Evolutionary conservation across 2,113 vertebrate genomes (phyloP).

Genomic region (Chascanopsetta lugubris): DNA sequence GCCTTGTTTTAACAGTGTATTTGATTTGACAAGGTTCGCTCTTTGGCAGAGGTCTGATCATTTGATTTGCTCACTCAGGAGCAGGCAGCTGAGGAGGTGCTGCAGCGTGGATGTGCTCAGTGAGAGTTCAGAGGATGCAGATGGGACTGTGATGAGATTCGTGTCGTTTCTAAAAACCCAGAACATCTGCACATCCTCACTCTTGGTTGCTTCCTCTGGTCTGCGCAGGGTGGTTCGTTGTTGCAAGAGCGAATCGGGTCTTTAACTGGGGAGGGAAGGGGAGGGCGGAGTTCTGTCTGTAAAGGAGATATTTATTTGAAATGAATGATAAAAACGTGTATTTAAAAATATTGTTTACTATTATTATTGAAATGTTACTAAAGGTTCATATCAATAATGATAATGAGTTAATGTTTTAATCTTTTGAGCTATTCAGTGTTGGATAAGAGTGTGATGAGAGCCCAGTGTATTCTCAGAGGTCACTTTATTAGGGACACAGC

Average conservation of each 20-base stretch:
- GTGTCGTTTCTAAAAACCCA: background rate
- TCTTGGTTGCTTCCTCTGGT: slow-evolving; percentile 16
- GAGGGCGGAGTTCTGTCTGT: too few species aligned
- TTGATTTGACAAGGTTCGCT: background rate
- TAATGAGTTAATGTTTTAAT: too few species aligned
- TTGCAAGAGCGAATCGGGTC: background rate
- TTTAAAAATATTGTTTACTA: too few species aligned
- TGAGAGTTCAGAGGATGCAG: slow-evolving; percentile 2
- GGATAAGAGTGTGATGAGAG: too few species aligned
- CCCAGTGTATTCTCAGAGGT: too few species aligned
- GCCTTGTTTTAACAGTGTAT: background rate
- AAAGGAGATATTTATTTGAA: too few species aligned
- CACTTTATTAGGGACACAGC: too few species aligned
- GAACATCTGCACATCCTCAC: background rate
- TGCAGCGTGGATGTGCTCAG: background rate
- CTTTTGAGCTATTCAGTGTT: too few species aligned
- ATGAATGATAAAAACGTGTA: too few species aligned
- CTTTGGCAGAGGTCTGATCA: slow-evolving; percentile 16
- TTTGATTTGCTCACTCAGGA: slow-evolving; percentile 9
- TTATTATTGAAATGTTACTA: too few species aligned
- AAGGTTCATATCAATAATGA: too few species aligned
- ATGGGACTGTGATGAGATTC: slow-evolving; percentile 1
- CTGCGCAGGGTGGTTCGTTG: background rate
- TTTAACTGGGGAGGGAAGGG: too few species aligned
- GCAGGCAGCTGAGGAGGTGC: slow-evolving; percentile 11